phyloP scores from a whole-genome alignment of 2,113 vertebrate species.

The Garra rufa region DNA sequence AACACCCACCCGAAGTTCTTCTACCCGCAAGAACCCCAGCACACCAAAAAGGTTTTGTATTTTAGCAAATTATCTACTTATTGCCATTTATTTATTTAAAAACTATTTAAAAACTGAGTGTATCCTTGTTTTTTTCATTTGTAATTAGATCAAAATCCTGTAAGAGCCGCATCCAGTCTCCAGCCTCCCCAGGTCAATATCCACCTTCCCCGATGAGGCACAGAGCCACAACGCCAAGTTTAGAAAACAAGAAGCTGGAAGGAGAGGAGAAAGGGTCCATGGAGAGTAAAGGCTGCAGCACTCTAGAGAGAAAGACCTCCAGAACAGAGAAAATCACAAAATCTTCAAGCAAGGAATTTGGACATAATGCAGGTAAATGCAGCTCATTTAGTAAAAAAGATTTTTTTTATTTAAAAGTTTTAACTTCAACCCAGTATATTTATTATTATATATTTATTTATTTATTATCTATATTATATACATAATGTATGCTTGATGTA shows the following conservation, averaged over 20 bases:
- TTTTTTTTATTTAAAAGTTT: too few relatives aligned
- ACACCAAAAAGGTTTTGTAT: slow-evolving; percentile 73
- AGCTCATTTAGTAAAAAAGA: too few relatives aligned
- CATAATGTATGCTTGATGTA: too few relatives aligned
- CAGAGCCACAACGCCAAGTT: slow-evolving; percentile 72
- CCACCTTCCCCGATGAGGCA: slow-evolving; percentile 84
- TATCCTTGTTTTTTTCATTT: neutral
- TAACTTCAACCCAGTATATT: too few relatives aligned
- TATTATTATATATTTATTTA: too few relatives aligned
- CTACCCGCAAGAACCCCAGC: slow-evolving; percentile 80
- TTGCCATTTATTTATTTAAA: neutral
- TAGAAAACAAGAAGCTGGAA: slow-evolving; percentile 81
- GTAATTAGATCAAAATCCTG: slow-evolving; percentile 75
- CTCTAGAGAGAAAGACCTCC: slow-evolving; percentile 75
- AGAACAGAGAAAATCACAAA: slow-evolving; percentile 77
- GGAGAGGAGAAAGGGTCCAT: slow-evolving; percentile 67
- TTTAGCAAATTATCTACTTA: neutral
- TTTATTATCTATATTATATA: too few relatives aligned
- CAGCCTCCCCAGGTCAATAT: slow-evolving; percentile 81
- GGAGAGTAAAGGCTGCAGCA: slow-evolving; percentile 64
- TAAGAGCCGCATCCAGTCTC: slow-evolving; percentile 86
- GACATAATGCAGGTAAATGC: slow-evolving; percentile 70
- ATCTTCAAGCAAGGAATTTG: slow-evolving; percentile 76
- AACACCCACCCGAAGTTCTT: slow-evolving; percentile 79
- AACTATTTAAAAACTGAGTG: neutral